A percentile compares a stretch with the other conserved stretches of the same genome.
Evolutionary conservation across 2,888 invertebrate species (phyloP).

Genomic region (Apamea monoglypha): DNA sequence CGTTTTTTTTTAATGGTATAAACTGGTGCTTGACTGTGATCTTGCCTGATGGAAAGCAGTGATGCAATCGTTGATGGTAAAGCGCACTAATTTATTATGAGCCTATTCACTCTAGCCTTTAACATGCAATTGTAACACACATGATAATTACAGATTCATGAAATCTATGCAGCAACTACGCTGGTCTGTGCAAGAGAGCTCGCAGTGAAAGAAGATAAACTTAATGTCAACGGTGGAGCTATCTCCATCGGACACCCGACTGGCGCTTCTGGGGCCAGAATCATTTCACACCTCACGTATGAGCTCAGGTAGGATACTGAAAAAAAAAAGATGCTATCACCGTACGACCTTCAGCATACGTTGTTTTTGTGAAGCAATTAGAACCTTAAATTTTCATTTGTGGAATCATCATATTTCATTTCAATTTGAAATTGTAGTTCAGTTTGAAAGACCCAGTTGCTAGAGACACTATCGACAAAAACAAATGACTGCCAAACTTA

Average conservation of each 20-base stretch:
- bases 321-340: neutral
- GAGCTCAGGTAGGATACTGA: conserved; percentile 31
- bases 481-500: neutral
- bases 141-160: conserved; percentile 93
- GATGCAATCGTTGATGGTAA: too few relatives aligned
- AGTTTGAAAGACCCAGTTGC: neutral
- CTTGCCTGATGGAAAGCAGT: too few relatives aligned
- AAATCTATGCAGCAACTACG: conserved; percentile 35
- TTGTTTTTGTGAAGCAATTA: neutral
- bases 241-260: conserved; percentile 98
- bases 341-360: too few relatives aligned
- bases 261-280: conserved; percentile 96
- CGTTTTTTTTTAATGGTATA: too few relatives aligned
- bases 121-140: neutral
- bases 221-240: conserved; percentile 98
- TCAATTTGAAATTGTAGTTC: neutral
- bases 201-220: conserved; percentile 94
- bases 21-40: too few relatives aligned
- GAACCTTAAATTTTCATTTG: neutral
- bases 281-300: conserved; percentile 30
- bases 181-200: conserved; percentile 93
- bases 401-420: neutral
- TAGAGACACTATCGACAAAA: neutral
- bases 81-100: too few relatives aligned
- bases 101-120: too few relatives aligned